phyloP scores from a whole-genome alignment of 2,113 vertebrate species.

The Epinephelus lanceolatus region DNA sequence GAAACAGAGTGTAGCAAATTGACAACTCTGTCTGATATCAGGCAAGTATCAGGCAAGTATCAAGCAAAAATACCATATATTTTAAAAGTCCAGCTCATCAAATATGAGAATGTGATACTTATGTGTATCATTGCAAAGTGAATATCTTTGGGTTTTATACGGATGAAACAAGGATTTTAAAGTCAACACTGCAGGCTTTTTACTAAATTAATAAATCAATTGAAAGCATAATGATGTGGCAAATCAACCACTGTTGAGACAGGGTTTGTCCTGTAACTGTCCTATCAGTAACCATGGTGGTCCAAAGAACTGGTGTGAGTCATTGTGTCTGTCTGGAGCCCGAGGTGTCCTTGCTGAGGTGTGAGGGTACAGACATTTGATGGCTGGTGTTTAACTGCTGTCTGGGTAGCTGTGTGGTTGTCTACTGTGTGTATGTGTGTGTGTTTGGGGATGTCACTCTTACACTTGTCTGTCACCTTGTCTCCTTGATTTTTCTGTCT shows the following conservation, averaged over 20 bases:
- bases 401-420: neutral
- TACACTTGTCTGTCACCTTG: neutral
- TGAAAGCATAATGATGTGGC: neutral
- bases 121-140: neutral
- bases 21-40: no score
- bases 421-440: no score
- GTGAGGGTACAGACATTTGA: neutral
- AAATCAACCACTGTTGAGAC: neutral
- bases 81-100: neutral
- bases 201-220: neutral
- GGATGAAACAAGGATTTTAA: neutral
- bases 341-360: neutral
- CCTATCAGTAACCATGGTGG: neutral
- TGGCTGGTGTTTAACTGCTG: neutral
- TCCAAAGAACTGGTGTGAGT: neutral
- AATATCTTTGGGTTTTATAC: neutral
- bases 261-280: neutral
- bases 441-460: neutral
- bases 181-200: neutral
- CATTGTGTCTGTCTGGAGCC: neutral
- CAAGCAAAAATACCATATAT: neutral
- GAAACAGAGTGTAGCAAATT: no score
- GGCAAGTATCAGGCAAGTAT: neutral
- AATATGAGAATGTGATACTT: neutral
- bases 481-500: conserved; percentile 7